Evolutionary conservation across 2,888 invertebrate species (phyloP), one percentile per base, ranked within the genome.

Genomic region (Tetragnatha montana): DNA sequence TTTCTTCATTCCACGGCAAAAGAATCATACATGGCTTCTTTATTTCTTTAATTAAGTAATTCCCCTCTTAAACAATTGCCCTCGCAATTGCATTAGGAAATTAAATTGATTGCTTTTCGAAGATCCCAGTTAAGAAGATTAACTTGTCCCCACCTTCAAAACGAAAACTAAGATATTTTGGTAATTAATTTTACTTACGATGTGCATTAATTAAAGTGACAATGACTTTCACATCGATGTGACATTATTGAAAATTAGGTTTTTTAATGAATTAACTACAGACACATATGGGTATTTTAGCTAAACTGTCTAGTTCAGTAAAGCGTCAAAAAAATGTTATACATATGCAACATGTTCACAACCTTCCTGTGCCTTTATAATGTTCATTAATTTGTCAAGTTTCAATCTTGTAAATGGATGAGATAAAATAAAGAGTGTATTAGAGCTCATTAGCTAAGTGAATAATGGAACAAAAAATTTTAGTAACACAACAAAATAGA

Each of bases 31-130:
- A 22, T 3, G 14, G 14, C 60, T 10, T 68, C 22, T 8, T 21
- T 22, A 60, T 21, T 22, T 79, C 22, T 22, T 81, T 81, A 81
- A 81, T 81, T 81, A 51, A 51, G 50, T 81, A 73, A 81, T 73
- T 71, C 22, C 50, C 19, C 19, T 50, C 51, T 71, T 73, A 73
- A 21, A 50, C 71, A 81, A 81, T 73, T 81, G 73, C 73, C 22
- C 21, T 50, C 51, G n/a, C 71, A 51, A 22, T 73, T 21, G 19
- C 73, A 51, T 70, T 81, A 81, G 50, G 51, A 50, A 81, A 81
- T 47, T 73, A 73, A 81, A 51, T 14, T 81, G 81, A 21, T 47
- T 81, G 78, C 78, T 60, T 79, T 79, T 51, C 78, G n/a, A 19
- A 21, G 60, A 49, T 79, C 51, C 78, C n/a, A 35, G 50, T 79